Evolutionary conservation across 2,797 vertebrate genomes (phyloP).

Genomic region (Sardinella longiceps): DNA sequence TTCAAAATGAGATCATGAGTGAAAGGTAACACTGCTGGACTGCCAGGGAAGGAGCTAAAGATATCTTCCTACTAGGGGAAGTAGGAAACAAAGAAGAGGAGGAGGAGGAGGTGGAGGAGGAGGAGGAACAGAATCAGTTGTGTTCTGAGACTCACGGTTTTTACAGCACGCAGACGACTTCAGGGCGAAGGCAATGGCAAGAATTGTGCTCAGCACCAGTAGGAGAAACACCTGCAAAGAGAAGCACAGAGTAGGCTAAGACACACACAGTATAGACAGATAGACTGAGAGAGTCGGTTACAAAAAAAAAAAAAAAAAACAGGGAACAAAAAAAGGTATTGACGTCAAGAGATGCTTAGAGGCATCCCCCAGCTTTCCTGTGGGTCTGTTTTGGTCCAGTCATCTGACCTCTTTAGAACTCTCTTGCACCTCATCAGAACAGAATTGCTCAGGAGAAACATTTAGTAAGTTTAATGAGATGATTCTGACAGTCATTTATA

Average conservation of each 20-base stretch:
- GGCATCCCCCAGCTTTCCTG: neutral
- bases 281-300: neutral
- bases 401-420: too few species aligned
- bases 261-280: too few species aligned
- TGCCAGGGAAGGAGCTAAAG: too few species aligned
- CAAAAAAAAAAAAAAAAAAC: neutral
- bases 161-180: constrained; percentile 53
- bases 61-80: too few species aligned
- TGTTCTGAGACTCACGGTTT: neutral
- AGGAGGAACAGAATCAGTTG: neutral
- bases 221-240: constrained; percentile 81
- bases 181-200: constrained; percentile 82
- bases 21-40: neutral
- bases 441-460: neutral
- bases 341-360: neutral
- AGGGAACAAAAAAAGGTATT: neutral
- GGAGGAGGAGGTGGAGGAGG: neutral
- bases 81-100: too few species aligned
- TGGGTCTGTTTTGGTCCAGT: neutral
- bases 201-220: constrained; percentile 80
- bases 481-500: too few species aligned
- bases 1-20: too few species aligned
- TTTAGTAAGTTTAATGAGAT: too few species aligned
- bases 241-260: neutral
- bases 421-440: too few species aligned